A percentile compares a stretch with the other conserved stretches of the same genome.
Evolutionary conservation across 2,113 vertebrate genomes (phyloP).

Genomic region (Elanoides forficatus): DNA sequence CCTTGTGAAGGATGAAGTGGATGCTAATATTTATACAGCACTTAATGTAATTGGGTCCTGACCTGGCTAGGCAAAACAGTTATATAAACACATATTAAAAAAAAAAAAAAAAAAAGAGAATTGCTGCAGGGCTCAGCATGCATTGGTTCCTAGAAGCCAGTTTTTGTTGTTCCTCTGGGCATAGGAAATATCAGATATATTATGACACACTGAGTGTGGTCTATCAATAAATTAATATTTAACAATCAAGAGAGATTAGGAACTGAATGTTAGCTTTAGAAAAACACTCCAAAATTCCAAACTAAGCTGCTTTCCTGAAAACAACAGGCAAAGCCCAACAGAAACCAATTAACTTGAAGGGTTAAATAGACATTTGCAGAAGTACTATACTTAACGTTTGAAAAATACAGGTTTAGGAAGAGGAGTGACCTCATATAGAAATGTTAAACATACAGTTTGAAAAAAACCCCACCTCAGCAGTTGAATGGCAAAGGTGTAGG

Average conservation of each 20-base stretch:
- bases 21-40: conserved; percentile 50
- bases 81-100: neutral
- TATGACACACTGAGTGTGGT: neutral
- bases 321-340: conserved; percentile 11
- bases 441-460: neutral
- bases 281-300: conserved; percentile 38
- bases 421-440: conserved; percentile 28
- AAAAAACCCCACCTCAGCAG: neutral
- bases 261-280: conserved; percentile 42
- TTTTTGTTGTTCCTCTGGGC: neutral
- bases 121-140: neutral
- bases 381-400: conserved; percentile 32
- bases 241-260: conserved; percentile 37
- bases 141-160: neutral
- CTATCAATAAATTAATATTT: conserved; percentile 61
- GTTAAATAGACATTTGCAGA: conserved; percentile 33
- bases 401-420: conserved; percentile 32
- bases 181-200: conserved; percentile 35
- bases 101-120: neutral
- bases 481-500: neutral
- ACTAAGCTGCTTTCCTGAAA: neutral
- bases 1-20: conserved; percentile 17
- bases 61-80: conserved; percentile 19
- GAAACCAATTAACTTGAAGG: conserved; percentile 52
- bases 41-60: conserved; percentile 31